Evolutionary conservation across 2,797 vertebrate genomes (phyloP).

Genomic region (Chloroceryle amazona): DNA sequence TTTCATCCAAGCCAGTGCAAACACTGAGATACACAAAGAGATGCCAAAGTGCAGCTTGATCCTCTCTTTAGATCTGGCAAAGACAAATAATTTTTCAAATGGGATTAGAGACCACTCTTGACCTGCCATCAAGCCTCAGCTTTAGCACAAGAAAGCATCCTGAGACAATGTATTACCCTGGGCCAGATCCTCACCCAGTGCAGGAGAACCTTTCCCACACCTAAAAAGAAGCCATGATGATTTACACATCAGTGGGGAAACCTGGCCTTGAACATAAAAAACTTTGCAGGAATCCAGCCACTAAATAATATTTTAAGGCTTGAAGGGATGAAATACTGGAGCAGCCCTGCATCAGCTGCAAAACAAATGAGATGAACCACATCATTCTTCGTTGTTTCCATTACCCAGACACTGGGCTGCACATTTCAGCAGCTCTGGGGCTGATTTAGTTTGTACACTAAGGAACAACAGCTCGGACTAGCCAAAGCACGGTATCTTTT

Average conservation of each 20-base stretch:
- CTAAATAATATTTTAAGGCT: not conserved
- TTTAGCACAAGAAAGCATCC: not conserved
- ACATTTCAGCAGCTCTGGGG: not conserved
- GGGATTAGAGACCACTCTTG: constrained; percentile 4
- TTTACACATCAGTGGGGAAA: constrained; percentile 22
- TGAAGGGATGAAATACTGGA: constrained; percentile 25
- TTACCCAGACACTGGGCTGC: not conserved
- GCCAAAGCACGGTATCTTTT: not conserved
- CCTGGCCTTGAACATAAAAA: not conserved
- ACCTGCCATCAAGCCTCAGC: not conserved
- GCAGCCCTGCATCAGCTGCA: not conserved
- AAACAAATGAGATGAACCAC: not conserved
- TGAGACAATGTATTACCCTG: not conserved
- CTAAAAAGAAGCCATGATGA: not conserved
- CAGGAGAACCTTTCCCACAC: not conserved
- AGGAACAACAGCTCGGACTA: not conserved
- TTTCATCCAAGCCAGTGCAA: not conserved
- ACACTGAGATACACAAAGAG: not conserved
- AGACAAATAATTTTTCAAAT: not conserved
- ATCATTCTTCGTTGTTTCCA: constrained; percentile 1
- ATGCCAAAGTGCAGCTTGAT: not conserved
- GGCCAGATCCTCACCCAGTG: not conserved
- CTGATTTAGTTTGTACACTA: not conserved
- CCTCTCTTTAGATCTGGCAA: not conserved
- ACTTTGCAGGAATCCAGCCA: constrained; percentile 20